Percentiles rank a stretch among this genome's conserved stretches.
Conservation (phyloP, 2,888 invertebrate genomes). For the Dasypolia templi region DNA sequence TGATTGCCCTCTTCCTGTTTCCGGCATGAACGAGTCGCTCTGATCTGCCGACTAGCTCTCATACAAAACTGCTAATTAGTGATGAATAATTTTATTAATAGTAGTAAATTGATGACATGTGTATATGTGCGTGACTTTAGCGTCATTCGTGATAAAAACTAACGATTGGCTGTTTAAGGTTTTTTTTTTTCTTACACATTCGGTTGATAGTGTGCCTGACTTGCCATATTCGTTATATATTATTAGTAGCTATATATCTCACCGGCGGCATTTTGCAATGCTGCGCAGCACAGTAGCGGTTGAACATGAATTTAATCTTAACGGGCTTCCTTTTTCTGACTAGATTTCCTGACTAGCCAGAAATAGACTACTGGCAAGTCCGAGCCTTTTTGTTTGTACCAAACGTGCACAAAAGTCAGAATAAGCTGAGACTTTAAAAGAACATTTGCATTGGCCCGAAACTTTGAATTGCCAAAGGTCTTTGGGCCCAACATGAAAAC, state of each 20-base stretch:
- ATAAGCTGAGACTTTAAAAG: background rate
- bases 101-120: slow-evolving; percentile 77
- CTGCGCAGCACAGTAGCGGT: slow-evolving; percentile 6
- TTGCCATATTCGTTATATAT: slow-evolving; percentile 12
- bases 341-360: background rate
- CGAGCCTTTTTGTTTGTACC: background rate
- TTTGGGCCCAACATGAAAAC: slow-evolving; percentile 5
- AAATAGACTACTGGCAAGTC: background rate
- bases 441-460: background rate
- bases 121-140: slow-evolving; percentile 70
- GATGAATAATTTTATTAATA: slow-evolving; percentile 88
- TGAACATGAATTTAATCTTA: slow-evolving; percentile 22
- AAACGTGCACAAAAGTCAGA: background rate
- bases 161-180: slow-evolving; percentile 35
- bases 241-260: slow-evolving; percentile 6
- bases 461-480: background rate
- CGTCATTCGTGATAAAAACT: slow-evolving; percentile 46
- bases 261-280: slow-evolving; percentile 19
- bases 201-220: background rate
- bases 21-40: slow-evolving; percentile 82
- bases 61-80: slow-evolving; percentile 86
- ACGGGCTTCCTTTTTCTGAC: slow-evolving; percentile 32
- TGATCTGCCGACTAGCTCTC: slow-evolving; percentile 82
- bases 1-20: slow-evolving; percentile 90
- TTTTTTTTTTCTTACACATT: slow-evolving; percentile 36